These are phyloP conservation scores for Idaea aversata DNA, from an alignment of 2,888 invertebrate genomes.

Conservation along the genomic window DNA sequence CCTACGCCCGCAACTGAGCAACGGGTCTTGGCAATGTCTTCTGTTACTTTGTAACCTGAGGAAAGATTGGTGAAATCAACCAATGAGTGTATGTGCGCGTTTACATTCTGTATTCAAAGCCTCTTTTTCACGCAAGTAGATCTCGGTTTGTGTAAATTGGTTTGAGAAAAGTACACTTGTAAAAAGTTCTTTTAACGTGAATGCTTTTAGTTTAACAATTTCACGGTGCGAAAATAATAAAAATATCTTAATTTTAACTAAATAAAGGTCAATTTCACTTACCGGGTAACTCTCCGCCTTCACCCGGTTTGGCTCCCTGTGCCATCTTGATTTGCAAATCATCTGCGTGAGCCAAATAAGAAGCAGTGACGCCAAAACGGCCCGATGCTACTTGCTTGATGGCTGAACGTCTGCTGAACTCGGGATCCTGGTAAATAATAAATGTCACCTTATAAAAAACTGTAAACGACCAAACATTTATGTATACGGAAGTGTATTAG, in stretches of 20 bases:
- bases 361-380: constrained; percentile 98
- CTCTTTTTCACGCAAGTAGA: no score
- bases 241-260: neutral
- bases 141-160: no score
- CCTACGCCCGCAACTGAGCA: constrained; percentile 98
- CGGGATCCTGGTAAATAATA: constrained; percentile 82
- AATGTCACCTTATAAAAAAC: neutral
- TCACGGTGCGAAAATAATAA: neutral
- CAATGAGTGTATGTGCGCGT: constrained; percentile 4
- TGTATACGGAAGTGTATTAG: neutral
- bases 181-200: no score
- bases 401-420: constrained; percentile 92
- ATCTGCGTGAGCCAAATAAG: constrained; percentile 98
- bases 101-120: no score
- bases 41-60: constrained; percentile 89
- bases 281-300: constrained; percentile 97
- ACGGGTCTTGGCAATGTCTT: constrained; percentile 96
- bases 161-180: no score
- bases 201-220: no score
- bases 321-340: constrained; percentile 99
- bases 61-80: neutral
- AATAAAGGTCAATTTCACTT: constrained; percentile 3
- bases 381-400: constrained; percentile 99
- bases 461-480: neutral
- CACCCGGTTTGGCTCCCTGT: constrained; percentile 99